Evolutionary conservation across 2,113 vertebrate species (phyloP), one percentile per base, ranked within the genome.

Genomic region (Pteronura brasiliensis): DNA sequence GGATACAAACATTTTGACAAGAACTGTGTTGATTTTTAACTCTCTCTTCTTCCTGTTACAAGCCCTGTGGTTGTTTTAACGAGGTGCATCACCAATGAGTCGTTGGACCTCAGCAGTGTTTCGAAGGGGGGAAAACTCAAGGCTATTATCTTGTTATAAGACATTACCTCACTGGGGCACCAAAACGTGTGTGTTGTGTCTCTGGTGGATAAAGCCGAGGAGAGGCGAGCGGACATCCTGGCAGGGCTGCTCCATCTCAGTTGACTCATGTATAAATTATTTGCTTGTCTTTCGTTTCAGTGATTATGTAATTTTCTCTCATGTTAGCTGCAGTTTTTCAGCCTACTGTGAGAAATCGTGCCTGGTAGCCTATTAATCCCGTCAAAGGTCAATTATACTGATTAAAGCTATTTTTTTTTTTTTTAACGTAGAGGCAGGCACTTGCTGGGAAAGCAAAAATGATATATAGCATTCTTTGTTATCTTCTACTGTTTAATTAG

Each of bases 1-100:
- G 90, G 97, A 97, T 96, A 92, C 67, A 97, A 95, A 88, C 67
- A 80, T 97, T 97, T 97, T 95, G 97, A 97, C 97, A 96, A 97
- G 98, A 97, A 98, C 84, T 65, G 95, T 87, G 82, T 80, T 98
- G 95, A 95, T 98, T 97, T 96, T 96, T 93, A 81, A 49, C 63
- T 52, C 84, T 97, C 95, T 87, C 89, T 90, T 93, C 97, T 98
- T 98, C 97, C 92, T 97, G 77, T 93, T 80, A 92, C 55, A 61
- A 93, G 76, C 5, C 34, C 90, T 97, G 67, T 95, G 90, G 82
- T 97, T 81, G 97, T 98, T 98, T 98, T 96, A 98, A 95, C 92
- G 91, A 94, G 82, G 67, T 98, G 92, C 96, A 55, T 98, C 95
- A 98, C 85, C 95, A 92, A 94, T 93, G 82, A 96, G 92, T 97